These are phyloP conservation scores for Hippocampus zosterae DNA, from an alignment of 2,113 vertebrate species.

Conservation along the genomic window DNA sequence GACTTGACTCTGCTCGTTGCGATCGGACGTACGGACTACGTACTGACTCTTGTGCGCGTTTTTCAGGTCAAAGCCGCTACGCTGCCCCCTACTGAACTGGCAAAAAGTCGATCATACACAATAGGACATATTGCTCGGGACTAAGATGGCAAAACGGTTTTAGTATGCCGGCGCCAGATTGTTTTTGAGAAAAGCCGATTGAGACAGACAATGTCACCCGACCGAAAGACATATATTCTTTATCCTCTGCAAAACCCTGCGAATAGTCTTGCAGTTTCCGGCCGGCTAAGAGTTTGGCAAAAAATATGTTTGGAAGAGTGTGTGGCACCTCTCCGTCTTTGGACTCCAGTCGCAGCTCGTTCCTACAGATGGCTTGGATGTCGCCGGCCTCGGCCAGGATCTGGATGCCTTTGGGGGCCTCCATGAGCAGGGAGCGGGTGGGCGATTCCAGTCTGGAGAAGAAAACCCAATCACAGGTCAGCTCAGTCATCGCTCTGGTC, in stretches of 20 bases:
- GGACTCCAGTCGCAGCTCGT: conserved; percentile 92
- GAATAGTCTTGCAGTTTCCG: too few species aligned
- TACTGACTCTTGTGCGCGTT: background rate
- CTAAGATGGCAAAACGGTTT: too few species aligned
- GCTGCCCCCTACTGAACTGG: too few species aligned
- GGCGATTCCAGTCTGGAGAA: conserved; percentile 89
- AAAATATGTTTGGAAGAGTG: background rate
- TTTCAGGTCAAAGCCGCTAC: too few species aligned
- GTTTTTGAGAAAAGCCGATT: too few species aligned
- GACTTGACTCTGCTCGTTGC: background rate
- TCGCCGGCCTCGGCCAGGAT: conserved; percentile 95
- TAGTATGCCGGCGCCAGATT: too few species aligned
- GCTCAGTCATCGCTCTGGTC: background rate
- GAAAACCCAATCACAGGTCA: background rate
- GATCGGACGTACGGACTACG: background rate
- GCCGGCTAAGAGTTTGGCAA: too few species aligned
- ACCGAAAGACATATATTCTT: too few species aligned
- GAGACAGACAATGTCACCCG: too few species aligned
- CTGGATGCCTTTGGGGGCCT: conserved; percentile 93
- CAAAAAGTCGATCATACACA: too few species aligned
- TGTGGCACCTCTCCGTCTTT: conserved; percentile 90
- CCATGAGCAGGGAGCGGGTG: conserved; percentile 90
- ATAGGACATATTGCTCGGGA: too few species aligned
- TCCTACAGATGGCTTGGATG: conserved; percentile 91
- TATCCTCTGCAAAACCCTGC: too few species aligned